phyloP scores from a whole-genome alignment of 1,140 invertebrate species.

The Cydia strobilella region DNA sequence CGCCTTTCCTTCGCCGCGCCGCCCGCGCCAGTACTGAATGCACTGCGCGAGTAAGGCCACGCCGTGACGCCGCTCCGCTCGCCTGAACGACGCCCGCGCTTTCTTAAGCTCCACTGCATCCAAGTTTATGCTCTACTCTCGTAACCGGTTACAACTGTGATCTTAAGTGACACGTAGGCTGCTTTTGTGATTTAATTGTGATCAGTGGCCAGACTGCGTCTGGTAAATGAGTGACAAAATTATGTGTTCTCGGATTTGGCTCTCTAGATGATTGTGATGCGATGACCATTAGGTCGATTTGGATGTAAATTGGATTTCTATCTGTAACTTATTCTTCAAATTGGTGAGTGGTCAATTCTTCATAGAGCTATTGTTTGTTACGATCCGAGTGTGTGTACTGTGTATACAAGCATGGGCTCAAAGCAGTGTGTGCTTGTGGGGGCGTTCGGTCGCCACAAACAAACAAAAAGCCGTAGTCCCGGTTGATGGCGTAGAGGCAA shows the following conservation, averaged over 20 bases:
- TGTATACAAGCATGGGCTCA: constrained; percentile 14
- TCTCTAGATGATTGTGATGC: constrained; percentile 25
- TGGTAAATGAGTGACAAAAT: constrained; percentile 41
- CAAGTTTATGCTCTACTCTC: constrained; percentile 58
- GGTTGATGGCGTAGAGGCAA: constrained; percentile 43
- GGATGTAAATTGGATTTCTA: constrained; percentile 22
- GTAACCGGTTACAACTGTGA: constrained; percentile 64
- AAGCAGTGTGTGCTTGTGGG: constrained; percentile 14
- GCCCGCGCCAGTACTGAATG: constrained; percentile 62
- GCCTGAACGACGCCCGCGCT: constrained; percentile 34
- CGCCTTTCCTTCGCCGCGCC: constrained; percentile 41
- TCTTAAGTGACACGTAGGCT: constrained; percentile 50
- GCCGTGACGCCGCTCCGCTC: constrained; percentile 34
- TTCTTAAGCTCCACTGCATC: constrained; percentile 42
- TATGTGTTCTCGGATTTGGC: constrained; percentile 42
- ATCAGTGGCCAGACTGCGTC: constrained; percentile 56
- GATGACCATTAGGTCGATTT: constrained; percentile 17
- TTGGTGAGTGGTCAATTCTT: constrained; percentile 22
- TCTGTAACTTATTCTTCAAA: background rate
- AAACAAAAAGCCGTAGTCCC: constrained; percentile 55
- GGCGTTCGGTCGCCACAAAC: constrained; percentile 38
- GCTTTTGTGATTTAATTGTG: constrained; percentile 63
- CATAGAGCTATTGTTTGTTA: constrained; percentile 10
- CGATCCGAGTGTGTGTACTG: background rate
- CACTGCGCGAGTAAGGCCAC: constrained; percentile 47